These are phyloP conservation scores for Poeciliopsis gracilis DNA, from an alignment of 2,797 vertebrate genomes.

Conservation along the genomic window DNA sequence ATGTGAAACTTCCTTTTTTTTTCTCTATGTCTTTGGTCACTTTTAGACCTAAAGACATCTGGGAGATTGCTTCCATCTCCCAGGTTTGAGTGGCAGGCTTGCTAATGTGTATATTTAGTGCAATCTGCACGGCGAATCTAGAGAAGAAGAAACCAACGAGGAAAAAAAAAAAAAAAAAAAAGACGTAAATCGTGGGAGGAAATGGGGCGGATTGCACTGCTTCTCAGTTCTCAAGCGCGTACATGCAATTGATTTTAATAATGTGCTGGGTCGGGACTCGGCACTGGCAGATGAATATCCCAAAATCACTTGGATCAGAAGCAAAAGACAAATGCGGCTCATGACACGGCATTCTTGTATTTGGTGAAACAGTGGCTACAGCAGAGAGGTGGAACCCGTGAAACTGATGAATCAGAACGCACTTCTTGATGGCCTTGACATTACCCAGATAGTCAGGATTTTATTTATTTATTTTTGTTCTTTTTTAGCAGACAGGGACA, in stretches of 20 bases:
- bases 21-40: neutral
- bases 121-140: neutral
- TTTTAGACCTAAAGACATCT: neutral
- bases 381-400: conserved; percentile 20
- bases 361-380: neutral
- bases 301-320: neutral
- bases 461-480: neutral
- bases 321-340: neutral
- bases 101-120: neutral
- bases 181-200: neutral
- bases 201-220: neutral
- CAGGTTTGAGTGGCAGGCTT: neutral
- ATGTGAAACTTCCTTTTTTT: neutral
- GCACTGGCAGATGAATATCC: neutral
- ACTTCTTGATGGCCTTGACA: conserved; percentile 39
- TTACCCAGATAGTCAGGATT: conserved; percentile 36
- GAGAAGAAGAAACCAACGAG: no score
- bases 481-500: conserved; percentile 23
- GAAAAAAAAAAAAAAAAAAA: neutral
- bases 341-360: neutral
- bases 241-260: neutral
- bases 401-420: conserved; percentile 16
- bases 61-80: neutral
- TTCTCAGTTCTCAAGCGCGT: neutral
- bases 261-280: neutral